Percentiles rank a stretch among this genome's conserved stretches.
Conservation (phyloP, 92 coral and sea anemone species). For the Ricordea florida region DNA sequence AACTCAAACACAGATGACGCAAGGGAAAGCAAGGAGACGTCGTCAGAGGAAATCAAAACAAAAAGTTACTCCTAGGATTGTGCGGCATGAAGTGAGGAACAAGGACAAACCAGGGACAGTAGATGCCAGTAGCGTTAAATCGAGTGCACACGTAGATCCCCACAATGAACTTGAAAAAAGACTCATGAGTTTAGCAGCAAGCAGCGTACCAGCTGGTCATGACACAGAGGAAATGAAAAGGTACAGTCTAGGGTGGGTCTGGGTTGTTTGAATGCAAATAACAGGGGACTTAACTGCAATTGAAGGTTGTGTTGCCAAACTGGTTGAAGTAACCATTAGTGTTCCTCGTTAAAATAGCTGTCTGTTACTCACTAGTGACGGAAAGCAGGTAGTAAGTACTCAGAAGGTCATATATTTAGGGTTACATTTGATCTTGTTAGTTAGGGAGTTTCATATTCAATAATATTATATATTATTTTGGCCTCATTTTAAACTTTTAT, state of each 20-base stretch:
- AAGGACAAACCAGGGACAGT: not conserved
- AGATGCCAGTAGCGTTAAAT: not conserved
- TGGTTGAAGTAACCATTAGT: too few relatives aligned
- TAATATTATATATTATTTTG: too few relatives aligned
- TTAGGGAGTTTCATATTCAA: too few relatives aligned
- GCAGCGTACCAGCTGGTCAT: slow-evolving; percentile 9
- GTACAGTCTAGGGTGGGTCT: not conserved
- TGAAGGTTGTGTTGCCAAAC: too few relatives aligned
- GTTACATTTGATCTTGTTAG: too few relatives aligned
- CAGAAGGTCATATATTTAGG: too few relatives aligned
- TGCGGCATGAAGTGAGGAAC: too few relatives aligned
- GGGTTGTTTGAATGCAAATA: not conserved
- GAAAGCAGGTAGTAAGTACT: too few relatives aligned
- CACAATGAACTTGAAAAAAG: slow-evolving; percentile 64
- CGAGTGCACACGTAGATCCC: slow-evolving; percentile 47
- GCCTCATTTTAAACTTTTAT: too few relatives aligned
- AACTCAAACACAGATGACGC: not conserved
- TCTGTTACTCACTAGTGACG: too few relatives aligned
- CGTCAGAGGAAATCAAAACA: slow-evolving; percentile 10
- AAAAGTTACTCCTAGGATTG: slow-evolving; percentile 2
- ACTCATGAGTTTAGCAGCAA: slow-evolving; percentile 45
- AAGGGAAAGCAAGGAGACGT: slow-evolving; percentile 22
- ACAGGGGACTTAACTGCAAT: too few relatives aligned
- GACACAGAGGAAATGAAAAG: not conserved
- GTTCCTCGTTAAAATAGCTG: too few relatives aligned